Conservation (phyloP, 1,140 invertebrate species). For the Dermatophagoides farinae region DNA sequence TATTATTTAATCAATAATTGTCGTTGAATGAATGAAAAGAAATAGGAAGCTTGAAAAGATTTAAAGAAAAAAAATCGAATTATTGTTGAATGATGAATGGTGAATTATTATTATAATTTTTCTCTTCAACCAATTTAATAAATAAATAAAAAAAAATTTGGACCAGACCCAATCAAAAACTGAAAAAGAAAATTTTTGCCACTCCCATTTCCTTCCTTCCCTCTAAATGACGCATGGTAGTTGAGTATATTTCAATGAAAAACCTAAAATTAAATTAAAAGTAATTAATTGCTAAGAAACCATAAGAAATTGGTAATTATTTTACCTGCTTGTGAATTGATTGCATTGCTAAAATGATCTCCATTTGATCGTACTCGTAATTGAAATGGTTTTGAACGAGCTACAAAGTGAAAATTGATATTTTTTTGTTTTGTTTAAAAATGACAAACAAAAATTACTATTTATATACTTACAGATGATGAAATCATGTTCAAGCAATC, state of each 20-base stretch:
- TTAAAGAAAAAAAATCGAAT: too few species aligned
- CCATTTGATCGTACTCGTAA: slow-evolving; percentile 19
- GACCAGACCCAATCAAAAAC: too few species aligned
- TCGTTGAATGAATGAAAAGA: too few species aligned
- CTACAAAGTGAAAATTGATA: slow-evolving; percentile 13
- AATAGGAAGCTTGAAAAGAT: too few species aligned
- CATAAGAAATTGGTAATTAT: not conserved
- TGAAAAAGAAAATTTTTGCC: too few species aligned
- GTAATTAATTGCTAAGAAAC: not conserved
- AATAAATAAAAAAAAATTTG: too few species aligned
- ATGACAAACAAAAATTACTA: not conserved
- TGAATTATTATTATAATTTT: too few species aligned
- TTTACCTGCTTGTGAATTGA: slow-evolving; percentile 17
- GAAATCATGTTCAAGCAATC: slow-evolving; percentile 18
- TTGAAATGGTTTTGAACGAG: slow-evolving; percentile 21
- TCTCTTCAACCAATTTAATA: too few species aligned
- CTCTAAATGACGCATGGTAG: slow-evolving; percentile 21
- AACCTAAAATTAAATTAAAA: slow-evolving; percentile 15
- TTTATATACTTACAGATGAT: slow-evolving; percentile 19
- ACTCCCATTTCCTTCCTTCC: too few species aligned
- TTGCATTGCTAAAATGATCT: slow-evolving; percentile 17
- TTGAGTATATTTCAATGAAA: slow-evolving; percentile 19
- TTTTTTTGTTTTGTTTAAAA: too few species aligned
- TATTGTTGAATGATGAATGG: too few species aligned
- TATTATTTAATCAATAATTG: too few species aligned